Conservation (phyloP, 2,888 invertebrate genomes). For the Entomobrya multifasciata region DNA sequence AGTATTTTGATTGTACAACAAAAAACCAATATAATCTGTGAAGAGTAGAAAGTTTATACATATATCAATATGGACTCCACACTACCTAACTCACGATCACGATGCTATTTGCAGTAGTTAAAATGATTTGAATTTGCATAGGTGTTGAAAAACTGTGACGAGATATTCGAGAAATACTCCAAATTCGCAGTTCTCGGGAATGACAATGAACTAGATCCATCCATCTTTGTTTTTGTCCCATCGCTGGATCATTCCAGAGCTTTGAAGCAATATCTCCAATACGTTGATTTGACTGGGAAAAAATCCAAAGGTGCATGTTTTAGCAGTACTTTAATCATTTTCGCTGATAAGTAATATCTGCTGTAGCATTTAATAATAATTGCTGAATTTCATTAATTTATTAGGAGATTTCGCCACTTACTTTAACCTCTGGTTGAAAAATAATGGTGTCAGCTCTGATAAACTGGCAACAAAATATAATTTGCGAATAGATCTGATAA, state of each 20-base stretch:
- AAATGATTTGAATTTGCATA: slow-evolving; percentile 9
- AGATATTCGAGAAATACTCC: slow-evolving; percentile 44
- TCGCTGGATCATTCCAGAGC: background rate
- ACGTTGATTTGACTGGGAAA: background rate
- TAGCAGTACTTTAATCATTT: no score
- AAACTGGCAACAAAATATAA: background rate
- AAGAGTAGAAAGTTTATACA: background rate
- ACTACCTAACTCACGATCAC: no score
- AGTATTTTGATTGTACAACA: background rate
- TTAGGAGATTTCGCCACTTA: background rate
- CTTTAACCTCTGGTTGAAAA: slow-evolving; percentile 27
- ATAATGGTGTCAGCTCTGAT: background rate
- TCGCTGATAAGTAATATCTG: background rate
- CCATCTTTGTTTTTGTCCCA: slow-evolving; percentile 34
- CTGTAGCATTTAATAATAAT: background rate
- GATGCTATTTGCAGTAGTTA: no score
- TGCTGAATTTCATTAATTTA: background rate
- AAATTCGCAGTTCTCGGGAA: background rate
- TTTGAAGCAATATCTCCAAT: background rate
- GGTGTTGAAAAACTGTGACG: slow-evolving; percentile 65
- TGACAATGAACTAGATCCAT: background rate
- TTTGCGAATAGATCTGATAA: background rate
- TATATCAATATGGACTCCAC: no score
- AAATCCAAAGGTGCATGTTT: background rate
- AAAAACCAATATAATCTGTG: background rate